Percentiles rank a stretch among this genome's conserved stretches.
Conservation (phyloP, 2,888 invertebrate species). For the Willowsia nigromaculata region DNA sequence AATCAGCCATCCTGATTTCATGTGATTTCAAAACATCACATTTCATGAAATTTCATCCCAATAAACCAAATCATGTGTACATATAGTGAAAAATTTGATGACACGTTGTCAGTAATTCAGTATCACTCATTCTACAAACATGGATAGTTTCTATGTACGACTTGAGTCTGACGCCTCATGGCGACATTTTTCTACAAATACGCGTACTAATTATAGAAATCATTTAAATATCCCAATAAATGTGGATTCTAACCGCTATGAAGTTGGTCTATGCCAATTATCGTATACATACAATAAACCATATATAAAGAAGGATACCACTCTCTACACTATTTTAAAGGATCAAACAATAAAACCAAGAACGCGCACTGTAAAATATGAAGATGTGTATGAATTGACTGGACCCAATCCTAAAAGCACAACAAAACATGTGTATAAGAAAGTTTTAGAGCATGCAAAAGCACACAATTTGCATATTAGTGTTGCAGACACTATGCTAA, state of each 20-base stretch:
- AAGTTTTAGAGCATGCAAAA: background rate
- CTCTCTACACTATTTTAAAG: too few species aligned
- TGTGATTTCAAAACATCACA: too few species aligned
- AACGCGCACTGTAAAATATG: too few species aligned
- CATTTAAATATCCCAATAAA: background rate
- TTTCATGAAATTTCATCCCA: too few species aligned
- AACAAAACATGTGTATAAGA: background rate
- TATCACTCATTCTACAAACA: too few species aligned
- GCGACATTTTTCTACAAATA: background rate
- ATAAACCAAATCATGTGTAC: too few species aligned
- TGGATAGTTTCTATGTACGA: slow-evolving; percentile 23
- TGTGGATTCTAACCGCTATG: background rate
- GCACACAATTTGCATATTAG: background rate
- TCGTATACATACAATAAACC: background rate
- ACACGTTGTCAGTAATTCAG: too few species aligned
- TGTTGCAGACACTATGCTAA: background rate
- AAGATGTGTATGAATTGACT: background rate
- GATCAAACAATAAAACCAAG: background rate
- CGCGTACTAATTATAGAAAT: background rate
- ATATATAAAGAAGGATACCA: background rate
- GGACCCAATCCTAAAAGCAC: background rate
- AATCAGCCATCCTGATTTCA: too few species aligned
- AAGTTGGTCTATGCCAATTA: background rate
- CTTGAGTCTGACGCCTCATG: slow-evolving; percentile 7
- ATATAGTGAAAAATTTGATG: too few species aligned